Conservation (phyloP, 2,888 invertebrate species). For the Macropis europaea region DNA sequence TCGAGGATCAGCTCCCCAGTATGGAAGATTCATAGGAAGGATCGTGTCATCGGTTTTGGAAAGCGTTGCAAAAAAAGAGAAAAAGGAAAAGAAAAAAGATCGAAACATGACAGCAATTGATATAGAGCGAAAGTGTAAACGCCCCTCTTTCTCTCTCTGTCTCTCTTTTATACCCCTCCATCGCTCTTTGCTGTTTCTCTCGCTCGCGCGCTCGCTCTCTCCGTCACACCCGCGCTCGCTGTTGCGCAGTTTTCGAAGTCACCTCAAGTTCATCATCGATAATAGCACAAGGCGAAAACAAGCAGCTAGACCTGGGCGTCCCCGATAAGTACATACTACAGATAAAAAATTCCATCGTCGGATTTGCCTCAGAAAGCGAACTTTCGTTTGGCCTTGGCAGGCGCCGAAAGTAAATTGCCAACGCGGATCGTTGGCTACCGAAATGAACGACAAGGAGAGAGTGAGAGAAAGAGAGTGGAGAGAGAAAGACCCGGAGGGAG, state of each 20-base stretch:
- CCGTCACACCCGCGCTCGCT: constrained; percentile 44
- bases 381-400: constrained; percentile 64
- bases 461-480: neutral
- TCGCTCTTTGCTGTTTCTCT: constrained; percentile 12
- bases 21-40: constrained; percentile 9
- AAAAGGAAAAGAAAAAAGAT: constrained; percentile 24
- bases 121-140: constrained; percentile 59
- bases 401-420: constrained; percentile 58
- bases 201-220: constrained; percentile 32
- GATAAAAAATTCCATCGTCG: constrained; percentile 68
- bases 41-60: constrained; percentile 30
- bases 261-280: constrained; percentile 79
- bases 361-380: constrained; percentile 62
- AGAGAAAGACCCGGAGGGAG: too few relatives aligned
- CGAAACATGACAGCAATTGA: constrained; percentile 36
- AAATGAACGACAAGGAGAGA: constrained; percentile 27
- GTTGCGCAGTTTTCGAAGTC: constrained; percentile 77
- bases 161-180: neutral
- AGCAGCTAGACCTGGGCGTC: constrained; percentile 76
- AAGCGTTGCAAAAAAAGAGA: constrained; percentile 30
- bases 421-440: constrained; percentile 52
- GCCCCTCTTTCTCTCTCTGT: constrained; percentile 20
- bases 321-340: constrained; percentile 71
- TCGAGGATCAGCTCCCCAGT: too few relatives aligned
- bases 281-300: constrained; percentile 76